Base-by-base conservation (phyloP, 1,140 invertebrate genomes). In the Hylaeus anthracinus region DNA sequence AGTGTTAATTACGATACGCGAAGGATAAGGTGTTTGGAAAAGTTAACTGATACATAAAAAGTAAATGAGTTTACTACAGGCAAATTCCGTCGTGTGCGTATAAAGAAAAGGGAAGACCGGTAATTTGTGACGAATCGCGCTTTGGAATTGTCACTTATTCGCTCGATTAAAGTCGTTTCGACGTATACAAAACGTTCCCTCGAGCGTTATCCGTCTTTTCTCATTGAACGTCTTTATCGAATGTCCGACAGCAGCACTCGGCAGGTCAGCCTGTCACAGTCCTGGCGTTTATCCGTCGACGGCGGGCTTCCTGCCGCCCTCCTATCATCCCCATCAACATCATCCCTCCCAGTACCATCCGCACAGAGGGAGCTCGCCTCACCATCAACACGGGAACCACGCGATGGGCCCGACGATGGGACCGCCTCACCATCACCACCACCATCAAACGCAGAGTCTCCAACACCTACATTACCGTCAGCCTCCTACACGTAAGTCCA, bases 251-350 rank as follows among this genome's bases (percentile, higher is more conserved):
- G 81, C 88, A 92, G 93, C 93, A 60, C 89, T 94, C 5, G 93
- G 94, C 82, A 94, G 94, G 85, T 93, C 94, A 77, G 94, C 94
- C 72, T 94, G 94, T 80, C 94, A 94, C 86, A 94, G 94, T 88
- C 94, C 94, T 9, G 93, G 92, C 43, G 89, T 93, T 37, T 93
- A 93, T 81, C 89, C 86, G 56, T 92, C 87, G 66, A 88, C 89
- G 81, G 90, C 86, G 70, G 90, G 83, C 87, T 93, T 90, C 71
- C 83, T 93, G 81, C 92, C 91, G 69, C 91, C 92, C 61, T 90
- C 91, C 37, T 93, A 92, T 84, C 92, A 93, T 65, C 90, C 91
- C 10, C 93, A 93, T 84, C 93, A 93, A 70, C 91, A 90, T 81
- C 89, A 93, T 85, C 89, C 91, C 45, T 91, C 91, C 64, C 92